Percentiles rank a stretch among this genome's conserved stretches.
phyloP scores from a whole-genome alignment of 1,140 invertebrate genomes.

The Trichonephila clavipes region DNA sequence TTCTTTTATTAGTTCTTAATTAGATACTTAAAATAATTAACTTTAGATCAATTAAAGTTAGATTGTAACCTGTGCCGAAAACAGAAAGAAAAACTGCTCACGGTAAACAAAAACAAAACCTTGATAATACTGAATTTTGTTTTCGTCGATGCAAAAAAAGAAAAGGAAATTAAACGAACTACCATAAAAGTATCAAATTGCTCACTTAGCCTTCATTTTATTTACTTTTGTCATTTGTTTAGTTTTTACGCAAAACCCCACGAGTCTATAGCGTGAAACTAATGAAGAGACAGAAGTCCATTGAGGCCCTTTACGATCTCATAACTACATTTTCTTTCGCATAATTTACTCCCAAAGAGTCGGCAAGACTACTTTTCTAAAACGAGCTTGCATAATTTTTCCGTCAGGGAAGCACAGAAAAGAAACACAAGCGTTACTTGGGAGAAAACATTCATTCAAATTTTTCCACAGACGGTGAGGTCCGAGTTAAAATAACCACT shows the following conservation, averaged over 20 bases:
- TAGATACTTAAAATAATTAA: background rate
- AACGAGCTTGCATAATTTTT: slow-evolving; percentile 12
- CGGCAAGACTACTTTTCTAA: background rate
- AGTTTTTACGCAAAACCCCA: background rate
- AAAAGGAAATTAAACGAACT: background rate
- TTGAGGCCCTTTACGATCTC: background rate
- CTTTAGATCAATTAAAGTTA: background rate
- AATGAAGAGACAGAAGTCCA: slow-evolving; percentile 26
- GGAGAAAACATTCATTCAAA: slow-evolving; percentile 39
- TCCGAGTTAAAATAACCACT: slow-evolving; percentile 32
- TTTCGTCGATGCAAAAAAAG: background rate
- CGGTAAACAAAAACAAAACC: background rate
- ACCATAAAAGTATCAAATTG: background rate
- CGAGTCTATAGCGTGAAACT: background rate
- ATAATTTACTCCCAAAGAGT: background rate
- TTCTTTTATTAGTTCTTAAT: background rate
- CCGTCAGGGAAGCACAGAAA: background rate
- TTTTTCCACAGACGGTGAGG: slow-evolving; percentile 4
- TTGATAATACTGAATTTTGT: background rate
- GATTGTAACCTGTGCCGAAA: background rate
- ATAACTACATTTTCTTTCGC: background rate
- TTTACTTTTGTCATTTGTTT: background rate
- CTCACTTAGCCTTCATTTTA: background rate
- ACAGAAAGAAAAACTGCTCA: background rate
- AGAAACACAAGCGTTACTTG: background rate